A percentile compares a stretch with the other conserved stretches of the same genome.
Conservation (phyloP, 2,113 vertebrate species). For the Peromyscus maniculatus region DNA sequence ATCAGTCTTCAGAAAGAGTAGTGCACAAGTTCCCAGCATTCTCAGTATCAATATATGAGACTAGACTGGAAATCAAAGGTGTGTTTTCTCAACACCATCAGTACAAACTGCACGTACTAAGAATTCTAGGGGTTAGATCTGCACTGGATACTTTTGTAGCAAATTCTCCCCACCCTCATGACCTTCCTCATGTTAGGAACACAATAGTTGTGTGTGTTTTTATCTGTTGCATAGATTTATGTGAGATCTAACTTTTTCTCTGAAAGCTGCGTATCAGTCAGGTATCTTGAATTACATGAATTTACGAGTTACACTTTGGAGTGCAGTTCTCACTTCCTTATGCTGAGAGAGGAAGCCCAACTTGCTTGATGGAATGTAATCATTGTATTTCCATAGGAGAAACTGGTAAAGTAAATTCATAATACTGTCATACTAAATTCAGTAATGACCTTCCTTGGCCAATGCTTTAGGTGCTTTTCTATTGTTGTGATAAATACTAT, state of each 20-base stretch:
- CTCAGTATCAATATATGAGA: neutral
- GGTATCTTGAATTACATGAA: neutral
- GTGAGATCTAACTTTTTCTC: neutral
- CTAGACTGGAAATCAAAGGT: neutral
- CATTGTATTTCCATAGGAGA: neutral
- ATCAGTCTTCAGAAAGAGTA: neutral
- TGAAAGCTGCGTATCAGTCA: neutral
- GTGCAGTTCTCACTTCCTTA: neutral
- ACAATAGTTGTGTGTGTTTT: neutral
- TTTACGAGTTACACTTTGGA: neutral
- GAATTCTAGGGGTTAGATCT: neutral
- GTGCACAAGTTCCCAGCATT: neutral
- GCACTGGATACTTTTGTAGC: neutral
- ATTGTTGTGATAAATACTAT: neutral
- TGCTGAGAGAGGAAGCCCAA: neutral
- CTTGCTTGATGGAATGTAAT: neutral
- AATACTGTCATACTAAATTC: constrained; percentile 30
- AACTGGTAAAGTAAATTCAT: constrained; percentile 10
- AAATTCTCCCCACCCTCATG: neutral
- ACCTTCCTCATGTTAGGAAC: neutral
- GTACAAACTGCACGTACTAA: neutral
- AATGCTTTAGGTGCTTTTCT: neutral
- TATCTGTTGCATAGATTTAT: neutral
- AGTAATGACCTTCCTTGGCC: neutral
- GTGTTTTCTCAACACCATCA: neutral